Evolutionary conservation across 2,797 vertebrate species (phyloP).

Genomic region (Xiphophorus birchmanni): DNA sequence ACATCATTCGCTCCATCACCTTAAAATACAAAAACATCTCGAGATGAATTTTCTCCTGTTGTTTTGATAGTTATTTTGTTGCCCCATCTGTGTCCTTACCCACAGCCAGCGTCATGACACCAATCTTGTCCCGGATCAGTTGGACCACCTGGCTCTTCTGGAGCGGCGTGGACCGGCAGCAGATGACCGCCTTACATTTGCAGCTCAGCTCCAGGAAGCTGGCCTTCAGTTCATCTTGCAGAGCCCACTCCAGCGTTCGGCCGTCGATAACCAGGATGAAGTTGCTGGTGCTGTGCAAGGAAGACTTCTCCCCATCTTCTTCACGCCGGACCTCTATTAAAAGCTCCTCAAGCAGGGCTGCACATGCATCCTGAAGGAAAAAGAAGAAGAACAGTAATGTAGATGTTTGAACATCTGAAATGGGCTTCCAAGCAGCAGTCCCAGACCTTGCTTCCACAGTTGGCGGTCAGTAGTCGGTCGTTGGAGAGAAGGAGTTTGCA

Average conservation of each 20-base stretch:
- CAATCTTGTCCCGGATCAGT: constrained; percentile 84
- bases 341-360: constrained; percentile 79
- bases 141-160: constrained; percentile 94
- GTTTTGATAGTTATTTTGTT: not conserved
- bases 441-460: constrained; percentile 84
- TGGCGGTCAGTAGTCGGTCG: constrained; percentile 86
- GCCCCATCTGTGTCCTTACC: constrained; percentile 77
- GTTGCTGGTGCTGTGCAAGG: constrained; percentile 18
- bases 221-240: constrained; percentile 83
- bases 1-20: constrained; percentile 98
- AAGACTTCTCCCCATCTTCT: constrained; percentile 26
- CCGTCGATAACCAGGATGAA: constrained; percentile 89
- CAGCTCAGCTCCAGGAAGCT: constrained; percentile 85
- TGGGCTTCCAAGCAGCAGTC: not conserved
- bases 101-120: constrained; percentile 90
- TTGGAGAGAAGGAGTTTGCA: constrained; percentile 86
- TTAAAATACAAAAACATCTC: constrained; percentile 45
- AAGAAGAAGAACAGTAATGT: not conserved
- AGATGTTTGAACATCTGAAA: not conserved
- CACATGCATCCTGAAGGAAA: constrained; percentile 83
- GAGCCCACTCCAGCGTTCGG: constrained; percentile 85
- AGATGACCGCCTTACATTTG: constrained; percentile 89
- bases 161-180: constrained; percentile 92
- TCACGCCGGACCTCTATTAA: constrained; percentile 71
- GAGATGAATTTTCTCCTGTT: not conserved